These are phyloP conservation scores for Harpegnathos saltator DNA, from an alignment of 1,140 invertebrate species.

Conservation along the genomic window DNA sequence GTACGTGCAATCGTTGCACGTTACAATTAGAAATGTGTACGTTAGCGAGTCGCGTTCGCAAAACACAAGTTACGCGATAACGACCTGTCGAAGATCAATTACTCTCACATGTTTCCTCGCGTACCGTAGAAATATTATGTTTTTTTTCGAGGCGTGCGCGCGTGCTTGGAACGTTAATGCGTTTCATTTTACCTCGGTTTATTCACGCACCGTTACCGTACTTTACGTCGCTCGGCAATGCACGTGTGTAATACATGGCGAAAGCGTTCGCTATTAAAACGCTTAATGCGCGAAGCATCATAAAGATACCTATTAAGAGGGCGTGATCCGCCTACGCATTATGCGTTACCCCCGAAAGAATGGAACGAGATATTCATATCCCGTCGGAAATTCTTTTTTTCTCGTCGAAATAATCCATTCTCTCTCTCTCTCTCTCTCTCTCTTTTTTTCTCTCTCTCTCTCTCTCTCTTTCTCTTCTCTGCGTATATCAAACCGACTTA, in stretches of 20 bases:
- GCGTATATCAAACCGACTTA: no score
- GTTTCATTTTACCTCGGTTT: neutral
- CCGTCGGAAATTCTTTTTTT: neutral
- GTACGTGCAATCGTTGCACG: no score
- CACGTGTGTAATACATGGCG: conserved; percentile 6
- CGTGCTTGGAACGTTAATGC: conserved; percentile 26
- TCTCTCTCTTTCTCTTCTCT: neutral
- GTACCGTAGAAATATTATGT: neutral
- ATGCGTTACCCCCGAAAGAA: neutral
- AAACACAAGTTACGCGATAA: neutral
- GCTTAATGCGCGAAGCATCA: conserved; percentile 2
- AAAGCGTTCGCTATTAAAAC: conserved; percentile 24
- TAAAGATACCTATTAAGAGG: conserved; percentile 14
- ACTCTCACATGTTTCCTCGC: neutral
- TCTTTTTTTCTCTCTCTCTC: neutral
- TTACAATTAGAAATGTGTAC: no score
- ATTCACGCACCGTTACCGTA: conserved; percentile 16
- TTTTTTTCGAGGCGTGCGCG: neutral
- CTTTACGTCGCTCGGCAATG: conserved; percentile 12
- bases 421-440: no score
- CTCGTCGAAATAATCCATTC: neutral
- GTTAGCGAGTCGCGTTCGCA: no score
- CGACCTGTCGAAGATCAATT: neutral
- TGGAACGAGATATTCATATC: neutral
- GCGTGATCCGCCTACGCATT: conserved; percentile 32